Conservation (phyloP, 2,113 vertebrate genomes). For the Sinocyclocheilus rhinocerous region DNA sequence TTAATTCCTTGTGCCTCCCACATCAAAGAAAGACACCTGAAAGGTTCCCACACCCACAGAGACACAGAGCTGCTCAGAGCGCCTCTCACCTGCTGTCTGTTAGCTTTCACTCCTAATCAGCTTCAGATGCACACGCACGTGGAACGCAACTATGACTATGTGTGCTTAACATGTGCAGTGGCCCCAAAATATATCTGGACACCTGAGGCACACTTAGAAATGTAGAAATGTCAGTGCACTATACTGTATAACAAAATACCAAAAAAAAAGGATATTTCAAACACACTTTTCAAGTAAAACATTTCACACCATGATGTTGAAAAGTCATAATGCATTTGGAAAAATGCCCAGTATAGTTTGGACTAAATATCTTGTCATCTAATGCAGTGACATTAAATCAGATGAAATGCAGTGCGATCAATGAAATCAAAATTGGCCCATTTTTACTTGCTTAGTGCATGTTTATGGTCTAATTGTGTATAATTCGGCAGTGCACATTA, state of each 20-base stretch:
- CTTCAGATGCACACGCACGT: neutral
- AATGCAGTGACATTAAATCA: neutral
- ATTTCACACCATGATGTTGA: neutral
- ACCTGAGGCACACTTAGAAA: neutral
- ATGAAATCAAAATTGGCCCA: neutral
- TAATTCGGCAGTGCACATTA: neutral
- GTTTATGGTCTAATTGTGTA: neutral
- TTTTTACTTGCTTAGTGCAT: neutral
- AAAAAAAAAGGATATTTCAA: neutral
- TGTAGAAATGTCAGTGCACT: neutral
- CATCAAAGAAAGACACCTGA: slow-evolving; percentile 56
- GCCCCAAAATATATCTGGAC: slow-evolving; percentile 5
- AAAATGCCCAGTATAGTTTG: neutral
- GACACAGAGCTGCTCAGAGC: slow-evolving; percentile 32
- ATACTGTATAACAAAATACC: neutral
- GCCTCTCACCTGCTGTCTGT: slow-evolving; percentile 21
- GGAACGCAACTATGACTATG: neutral
- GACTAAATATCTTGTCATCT: neutral
- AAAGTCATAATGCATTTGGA: neutral
- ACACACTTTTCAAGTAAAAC: neutral
- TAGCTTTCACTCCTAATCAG: slow-evolving; percentile 49
- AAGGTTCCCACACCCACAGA: slow-evolving; percentile 49
- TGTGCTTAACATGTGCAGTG: neutral
- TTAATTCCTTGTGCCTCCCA: slow-evolving; percentile 44
- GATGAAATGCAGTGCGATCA: neutral